Evolutionary conservation across 1,140 invertebrate species (phyloP).

Genomic region (Drosophila nikananu): DNA sequence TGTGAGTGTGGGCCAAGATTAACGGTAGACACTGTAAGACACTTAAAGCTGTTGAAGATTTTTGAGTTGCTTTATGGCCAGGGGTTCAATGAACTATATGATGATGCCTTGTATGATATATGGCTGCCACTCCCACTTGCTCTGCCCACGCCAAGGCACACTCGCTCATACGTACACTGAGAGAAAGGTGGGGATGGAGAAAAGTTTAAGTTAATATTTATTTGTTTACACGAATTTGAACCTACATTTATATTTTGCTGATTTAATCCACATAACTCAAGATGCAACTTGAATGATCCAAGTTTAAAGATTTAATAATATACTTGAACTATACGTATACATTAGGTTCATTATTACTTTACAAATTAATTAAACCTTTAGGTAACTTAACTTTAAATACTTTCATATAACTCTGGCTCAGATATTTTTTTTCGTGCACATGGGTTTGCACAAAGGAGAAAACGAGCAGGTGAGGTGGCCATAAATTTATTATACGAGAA

Average conservation of each 20-base stretch:
- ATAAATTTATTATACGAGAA: conserved; percentile 62
- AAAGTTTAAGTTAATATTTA: no score
- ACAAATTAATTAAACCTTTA: neutral
- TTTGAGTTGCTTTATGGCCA: conserved; percentile 68
- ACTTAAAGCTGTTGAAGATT: conserved; percentile 80
- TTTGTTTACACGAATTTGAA: no score
- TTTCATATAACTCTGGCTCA: neutral
- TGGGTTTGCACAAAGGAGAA: conserved; percentile 15
- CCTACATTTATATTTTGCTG: no score
- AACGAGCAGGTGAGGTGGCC: conserved; percentile 40
- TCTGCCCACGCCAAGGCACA: conserved; percentile 4
- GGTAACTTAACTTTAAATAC: neutral
- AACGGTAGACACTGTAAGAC: conserved; percentile 81
- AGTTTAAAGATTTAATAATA: neutral
- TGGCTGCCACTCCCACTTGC: conserved; percentile 43
- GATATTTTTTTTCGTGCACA: neutral
- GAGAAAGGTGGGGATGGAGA: neutral
- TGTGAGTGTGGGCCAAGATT: conserved; percentile 64
- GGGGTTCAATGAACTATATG: conserved; percentile 81
- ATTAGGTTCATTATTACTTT: no score
- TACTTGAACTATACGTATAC: neutral
- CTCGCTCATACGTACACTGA: conserved; percentile 4
- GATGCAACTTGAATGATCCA: no score
- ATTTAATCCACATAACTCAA: no score
- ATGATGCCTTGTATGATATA: conserved; percentile 73